Base-by-base conservation (phyloP, 2,888 invertebrate species). In the Ophion obscuratus region DNA sequence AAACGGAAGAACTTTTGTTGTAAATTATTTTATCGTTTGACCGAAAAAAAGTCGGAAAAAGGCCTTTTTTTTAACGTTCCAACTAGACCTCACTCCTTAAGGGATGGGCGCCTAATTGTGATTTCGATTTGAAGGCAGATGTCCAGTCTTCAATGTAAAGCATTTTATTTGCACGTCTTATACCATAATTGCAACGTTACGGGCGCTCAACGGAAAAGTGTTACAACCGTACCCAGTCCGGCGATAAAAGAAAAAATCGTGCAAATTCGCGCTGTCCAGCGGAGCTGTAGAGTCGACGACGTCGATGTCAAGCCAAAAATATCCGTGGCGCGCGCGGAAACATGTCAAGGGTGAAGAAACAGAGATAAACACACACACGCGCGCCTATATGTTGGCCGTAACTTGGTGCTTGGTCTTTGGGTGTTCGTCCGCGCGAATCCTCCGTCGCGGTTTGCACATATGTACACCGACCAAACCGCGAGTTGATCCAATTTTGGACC, bases 271-370 rank as follows among this genome's bases (percentile, higher is more conserved):
- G 80, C 68, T 57, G 27, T 78, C 53, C 57, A 81, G 80, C 57
- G 31, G 59, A 82, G 62, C 24, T 53, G 11, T 53, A 68, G n/a
- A 24, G 47, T n/a, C 80, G 17, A 62, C 31, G 47, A 75, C 78
- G 81, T 44, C 79, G 83, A 81, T 89, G 89, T 88, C 88, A 79
- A 75, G 88, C 91, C 91, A 89, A 90, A 91, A 91, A 91, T 91
- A 91, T 86, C 88, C 87, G 83, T 86, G 81, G 85, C 70, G 84
- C 80, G 78, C 75, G 84, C 80, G 78, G 87, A 89, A 90, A 90
- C 90, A 87, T 88, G 90, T 91, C 90, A 87, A 81, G 89, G 86
- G 83, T 83, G 78, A 81, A 53, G 53, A 53, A 83, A 77, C 47
- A 68, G 77, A 78, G 81, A 86, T 83, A 83, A 86, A 86, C 86